Evolutionary conservation across 2,797 vertebrate genomes (phyloP).

Genomic region (Dendrocincla tyrannina): DNA sequence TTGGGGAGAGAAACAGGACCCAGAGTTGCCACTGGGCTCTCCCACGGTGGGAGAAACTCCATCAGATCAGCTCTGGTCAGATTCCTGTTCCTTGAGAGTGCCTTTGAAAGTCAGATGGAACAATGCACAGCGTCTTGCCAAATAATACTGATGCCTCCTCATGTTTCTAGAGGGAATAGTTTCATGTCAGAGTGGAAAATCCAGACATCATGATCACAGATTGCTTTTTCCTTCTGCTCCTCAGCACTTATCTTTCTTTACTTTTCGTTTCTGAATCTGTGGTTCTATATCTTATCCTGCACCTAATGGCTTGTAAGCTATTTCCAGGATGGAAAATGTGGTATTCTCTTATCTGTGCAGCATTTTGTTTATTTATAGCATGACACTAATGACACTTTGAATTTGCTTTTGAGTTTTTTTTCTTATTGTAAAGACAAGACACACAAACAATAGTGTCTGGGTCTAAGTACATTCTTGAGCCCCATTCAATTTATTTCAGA

Average conservation of each 20-base stretch:
- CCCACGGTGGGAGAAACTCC: neutral
- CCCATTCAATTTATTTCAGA: conserved; percentile 37
- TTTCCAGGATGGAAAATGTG: conserved; percentile 22
- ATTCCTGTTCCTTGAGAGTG: neutral
- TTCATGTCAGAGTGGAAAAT: neutral
- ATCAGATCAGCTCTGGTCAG: neutral
- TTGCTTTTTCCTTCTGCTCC: neutral
- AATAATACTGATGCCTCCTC: neutral
- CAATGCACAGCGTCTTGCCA: neutral
- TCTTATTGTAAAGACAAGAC: conserved; percentile 3
- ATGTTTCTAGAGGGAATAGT: neutral
- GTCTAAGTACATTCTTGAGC: conserved; percentile 1
- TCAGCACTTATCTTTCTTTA: neutral
- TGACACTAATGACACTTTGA: neutral
- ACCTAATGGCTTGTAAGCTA: neutral
- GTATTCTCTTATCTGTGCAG: neutral
- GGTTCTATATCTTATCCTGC: neutral
- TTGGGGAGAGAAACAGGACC: neutral
- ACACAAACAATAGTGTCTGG: neutral
- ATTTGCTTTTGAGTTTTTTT: neutral
- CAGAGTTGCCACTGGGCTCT: neutral
- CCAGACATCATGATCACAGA: neutral
- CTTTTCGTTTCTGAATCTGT: neutral
- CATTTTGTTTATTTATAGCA: conserved; percentile 26
- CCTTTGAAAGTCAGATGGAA: neutral